These are phyloP conservation scores for Chlorospingus semifuscus DNA, from an alignment of 2,797 vertebrate species.

Conservation along the genomic window DNA sequence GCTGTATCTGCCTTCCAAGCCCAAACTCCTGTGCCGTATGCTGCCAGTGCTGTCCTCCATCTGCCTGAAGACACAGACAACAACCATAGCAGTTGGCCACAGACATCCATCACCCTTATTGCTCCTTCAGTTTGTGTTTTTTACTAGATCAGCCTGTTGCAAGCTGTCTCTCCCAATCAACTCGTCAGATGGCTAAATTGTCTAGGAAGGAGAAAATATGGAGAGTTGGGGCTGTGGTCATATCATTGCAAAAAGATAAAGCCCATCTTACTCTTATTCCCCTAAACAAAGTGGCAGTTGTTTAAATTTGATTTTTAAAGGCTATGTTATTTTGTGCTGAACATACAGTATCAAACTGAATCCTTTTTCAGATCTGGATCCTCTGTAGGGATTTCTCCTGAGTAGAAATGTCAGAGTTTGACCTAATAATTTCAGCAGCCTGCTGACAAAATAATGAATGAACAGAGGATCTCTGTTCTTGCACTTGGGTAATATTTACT, in stretches of 20 bases:
- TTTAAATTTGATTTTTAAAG: neutral
- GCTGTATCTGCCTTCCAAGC: neutral
- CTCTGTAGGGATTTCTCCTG: neutral
- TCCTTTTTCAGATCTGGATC: neutral
- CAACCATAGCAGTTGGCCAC: neutral
- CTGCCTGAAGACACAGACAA: neutral
- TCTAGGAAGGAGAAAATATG: neutral
- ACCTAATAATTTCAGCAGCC: conserved; percentile 6
- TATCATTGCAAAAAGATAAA: neutral
- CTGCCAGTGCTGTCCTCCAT: neutral
- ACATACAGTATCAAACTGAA: neutral
- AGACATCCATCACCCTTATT: conserved; percentile 60
- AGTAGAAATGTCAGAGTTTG: neutral
- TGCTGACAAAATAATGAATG: conserved; percentile 12
- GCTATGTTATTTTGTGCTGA: neutral
- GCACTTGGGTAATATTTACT: neutral
- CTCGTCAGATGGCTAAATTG: neutral
- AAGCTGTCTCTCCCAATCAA: neutral
- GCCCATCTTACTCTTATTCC: neutral
- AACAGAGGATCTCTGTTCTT: neutral
- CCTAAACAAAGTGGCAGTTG: neutral
- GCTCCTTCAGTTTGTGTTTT: conserved; percentile 63
- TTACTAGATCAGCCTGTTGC: conserved; percentile 60
- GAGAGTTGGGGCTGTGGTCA: neutral
- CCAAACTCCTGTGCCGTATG: neutral